Evolutionary conservation across 2,797 vertebrate species (phyloP).

Genomic region (Rhinophrynus dorsalis): DNA sequence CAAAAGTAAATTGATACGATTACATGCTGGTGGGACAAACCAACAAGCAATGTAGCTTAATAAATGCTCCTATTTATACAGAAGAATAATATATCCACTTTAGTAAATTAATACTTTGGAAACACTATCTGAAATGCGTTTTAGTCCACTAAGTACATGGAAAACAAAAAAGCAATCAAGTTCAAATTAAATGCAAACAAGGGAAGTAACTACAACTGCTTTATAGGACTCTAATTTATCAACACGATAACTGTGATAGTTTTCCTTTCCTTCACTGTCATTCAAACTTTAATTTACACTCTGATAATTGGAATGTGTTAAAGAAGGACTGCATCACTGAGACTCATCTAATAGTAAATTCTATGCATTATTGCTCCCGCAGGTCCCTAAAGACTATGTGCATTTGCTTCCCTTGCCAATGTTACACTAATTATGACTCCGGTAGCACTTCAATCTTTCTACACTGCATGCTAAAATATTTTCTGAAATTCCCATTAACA

Average conservation of each 20-base stretch:
- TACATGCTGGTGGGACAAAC: too few relatives aligned
- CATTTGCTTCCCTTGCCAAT: slow-evolving; percentile 1
- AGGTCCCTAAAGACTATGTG: not conserved
- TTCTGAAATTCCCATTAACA: not conserved
- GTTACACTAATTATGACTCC: not conserved
- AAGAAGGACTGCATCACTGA: not conserved
- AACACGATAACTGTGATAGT: not conserved
- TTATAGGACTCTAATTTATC: slow-evolving; percentile 23
- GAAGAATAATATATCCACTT: too few relatives aligned
- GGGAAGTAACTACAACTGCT: slow-evolving; percentile 15
- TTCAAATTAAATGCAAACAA: slow-evolving; percentile 28
- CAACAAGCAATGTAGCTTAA: too few relatives aligned
- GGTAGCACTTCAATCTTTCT: not conserved
- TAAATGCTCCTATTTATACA: too few relatives aligned
- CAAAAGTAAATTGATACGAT: too few relatives aligned
- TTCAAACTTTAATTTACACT: slow-evolving; percentile 35
- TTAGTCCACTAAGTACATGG: not conserved
- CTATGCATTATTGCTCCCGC: not conserved
- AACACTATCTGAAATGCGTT: not conserved
- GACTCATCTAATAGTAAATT: slow-evolving; percentile 9
- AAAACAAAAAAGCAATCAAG: slow-evolving; percentile 39
- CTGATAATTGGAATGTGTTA: slow-evolving; percentile 18
- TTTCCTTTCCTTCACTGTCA: slow-evolving; percentile 23
- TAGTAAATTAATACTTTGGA: slow-evolving; percentile 8
- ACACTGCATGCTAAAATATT: not conserved